phyloP scores from a whole-genome alignment of 2,113 vertebrate genomes.

The Sinocyclocheilus rhinocerous region DNA sequence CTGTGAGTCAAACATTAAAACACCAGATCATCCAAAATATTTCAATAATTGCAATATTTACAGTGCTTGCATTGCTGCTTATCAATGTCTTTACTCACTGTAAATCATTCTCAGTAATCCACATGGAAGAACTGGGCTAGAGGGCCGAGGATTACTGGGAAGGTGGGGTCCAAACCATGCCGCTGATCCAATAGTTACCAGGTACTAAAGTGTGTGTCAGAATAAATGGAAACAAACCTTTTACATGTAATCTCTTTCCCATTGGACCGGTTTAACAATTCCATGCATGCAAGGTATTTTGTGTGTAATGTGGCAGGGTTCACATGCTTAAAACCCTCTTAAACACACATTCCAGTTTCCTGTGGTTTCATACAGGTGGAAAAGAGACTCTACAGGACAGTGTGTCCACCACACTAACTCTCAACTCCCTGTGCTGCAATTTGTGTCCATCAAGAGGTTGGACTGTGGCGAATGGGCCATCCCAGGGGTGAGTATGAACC shows the following conservation, averaged over 20 bases:
- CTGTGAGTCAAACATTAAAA: slow-evolving; percentile 66
- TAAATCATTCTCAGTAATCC: slow-evolving; percentile 82
- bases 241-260: not conserved
- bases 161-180: slow-evolving; percentile 98
- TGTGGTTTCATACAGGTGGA: slow-evolving; percentile 81
- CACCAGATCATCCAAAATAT: not conserved
- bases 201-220: slow-evolving; percentile 68
- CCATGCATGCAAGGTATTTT: not conserved
- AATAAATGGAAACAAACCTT: not conserved
- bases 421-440: slow-evolving; percentile 86
- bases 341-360: not conserved
- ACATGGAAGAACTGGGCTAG: slow-evolving; percentile 86
- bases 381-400: slow-evolving; percentile 78
- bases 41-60: not conserved
- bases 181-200: slow-evolving; percentile 92
- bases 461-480: slow-evolving; percentile 94
- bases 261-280: not conserved
- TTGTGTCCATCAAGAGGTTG: slow-evolving; percentile 92
- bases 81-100: not conserved
- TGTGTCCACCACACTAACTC: slow-evolving; percentile 77
- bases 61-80: not conserved
- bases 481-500: slow-evolving; percentile 70
- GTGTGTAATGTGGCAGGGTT: not conserved
- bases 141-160: slow-evolving; percentile 87
- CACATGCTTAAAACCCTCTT: not conserved